Evolutionary conservation across 2,797 vertebrate genomes (phyloP), one percentile per base, ranked within the genome.

Genomic region (Amphiprion clarkii): DNA sequence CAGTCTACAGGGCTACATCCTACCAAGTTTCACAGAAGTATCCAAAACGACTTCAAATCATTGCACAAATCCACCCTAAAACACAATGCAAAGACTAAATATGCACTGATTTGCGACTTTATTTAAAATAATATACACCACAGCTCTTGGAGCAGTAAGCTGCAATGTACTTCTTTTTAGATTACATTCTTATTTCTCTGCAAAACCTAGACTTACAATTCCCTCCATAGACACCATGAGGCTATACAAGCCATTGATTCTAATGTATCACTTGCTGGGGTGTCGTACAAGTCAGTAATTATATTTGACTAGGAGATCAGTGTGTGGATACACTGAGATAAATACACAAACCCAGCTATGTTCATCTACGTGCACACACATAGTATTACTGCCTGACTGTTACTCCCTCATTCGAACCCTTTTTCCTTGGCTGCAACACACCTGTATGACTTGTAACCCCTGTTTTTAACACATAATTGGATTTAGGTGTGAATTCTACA

Each of bases 251-350:
- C 48, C 70, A 76, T 63, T 64, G 64, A 85, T 88, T 74, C 60
- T 48, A 59, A 77, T 63, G 60, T 64, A 58, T 66, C 58, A 67
- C 51, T 73, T 76, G 71, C 68, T 69, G 67, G 23, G 74, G n/a
- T 73, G 44, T 81, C 57, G 64, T 21, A 61, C 59, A 67, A 73
- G 70, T 73, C 74, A 51, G 71, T 83, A 67, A 76, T 82, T 76
- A 74, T 86, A 63, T 87, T 87, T 87, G 66, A 85, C 79, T 67
- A 71, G 23, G 61, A 87, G 79, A 81, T 89, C 71, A 87, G 71
- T 82, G 69, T 40, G 44, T 54, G 59, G n/a, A 78, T 69, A 52
- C 60, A 62, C 42, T 61, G 54, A 79, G 39, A 78, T 25, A 66
- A 27, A 76, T 54, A 80, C 65, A 87, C 61, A 82, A 71, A 79